These are phyloP conservation scores for Temnothorax nylanderi DNA, from an alignment of 1,140 invertebrate genomes.

Conservation along the genomic window DNA sequence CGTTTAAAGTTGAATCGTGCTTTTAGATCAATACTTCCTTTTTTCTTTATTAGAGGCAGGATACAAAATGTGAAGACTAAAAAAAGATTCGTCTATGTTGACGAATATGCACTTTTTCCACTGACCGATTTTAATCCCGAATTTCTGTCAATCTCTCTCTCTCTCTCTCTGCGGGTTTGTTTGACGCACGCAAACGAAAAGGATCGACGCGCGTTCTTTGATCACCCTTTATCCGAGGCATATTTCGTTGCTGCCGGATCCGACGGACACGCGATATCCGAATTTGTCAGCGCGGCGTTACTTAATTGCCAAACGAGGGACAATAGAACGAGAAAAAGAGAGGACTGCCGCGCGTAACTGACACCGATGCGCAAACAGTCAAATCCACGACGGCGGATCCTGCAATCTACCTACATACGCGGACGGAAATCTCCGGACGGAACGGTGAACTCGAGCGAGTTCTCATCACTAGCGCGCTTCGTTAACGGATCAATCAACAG, in stretches of 20 bases:
- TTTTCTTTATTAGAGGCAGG: background rate
- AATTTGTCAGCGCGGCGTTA: slow-evolving; percentile 33
- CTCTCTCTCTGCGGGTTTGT: background rate
- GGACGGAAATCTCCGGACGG: slow-evolving; percentile 11
- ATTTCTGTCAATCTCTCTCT: background rate
- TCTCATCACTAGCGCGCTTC: slow-evolving; percentile 27
- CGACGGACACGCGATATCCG: background rate
- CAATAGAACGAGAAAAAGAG: background rate
- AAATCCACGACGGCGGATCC: slow-evolving; percentile 3
- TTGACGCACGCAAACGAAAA: slow-evolving; percentile 4
- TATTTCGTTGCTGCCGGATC: background rate
- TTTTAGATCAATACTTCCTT: background rate
- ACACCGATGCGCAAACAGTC: slow-evolving; percentile 38
- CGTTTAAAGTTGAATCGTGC: background rate
- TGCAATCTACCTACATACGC: slow-evolving; percentile 10
- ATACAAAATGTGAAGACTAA: background rate
- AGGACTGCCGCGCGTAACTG: slow-evolving; percentile 1
- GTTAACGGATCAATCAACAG: slow-evolving; percentile 48
- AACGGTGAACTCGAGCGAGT: background rate
- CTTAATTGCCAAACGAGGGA: slow-evolving; percentile 40
- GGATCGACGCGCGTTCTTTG: slow-evolving; percentile 12
- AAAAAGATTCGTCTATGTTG: background rate
- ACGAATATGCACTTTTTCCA: background rate
- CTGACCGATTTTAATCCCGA: background rate
- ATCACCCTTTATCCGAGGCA: slow-evolving; percentile 13